These are phyloP conservation scores for Lasioglossum oenotherae DNA, from an alignment of 2,888 invertebrate genomes.

Conservation along the genomic window DNA sequence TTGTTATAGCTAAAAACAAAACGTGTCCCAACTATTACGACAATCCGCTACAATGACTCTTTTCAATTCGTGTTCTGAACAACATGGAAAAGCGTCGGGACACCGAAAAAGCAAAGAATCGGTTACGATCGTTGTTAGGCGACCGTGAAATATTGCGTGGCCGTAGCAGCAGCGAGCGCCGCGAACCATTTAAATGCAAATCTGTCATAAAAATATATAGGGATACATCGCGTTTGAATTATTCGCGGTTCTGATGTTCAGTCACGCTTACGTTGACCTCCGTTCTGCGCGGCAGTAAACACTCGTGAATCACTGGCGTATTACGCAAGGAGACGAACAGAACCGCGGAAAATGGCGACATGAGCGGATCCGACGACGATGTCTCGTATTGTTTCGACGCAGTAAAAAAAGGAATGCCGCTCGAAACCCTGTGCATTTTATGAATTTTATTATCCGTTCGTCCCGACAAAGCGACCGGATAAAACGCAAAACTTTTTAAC, in stretches of 20 bases:
- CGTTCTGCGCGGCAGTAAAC: constrained; percentile 54
- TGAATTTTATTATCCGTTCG: neutral
- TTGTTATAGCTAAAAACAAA: too few relatives aligned
- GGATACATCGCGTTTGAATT: constrained; percentile 24
- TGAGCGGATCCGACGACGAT: neutral
- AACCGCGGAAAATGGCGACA: constrained; percentile 40
- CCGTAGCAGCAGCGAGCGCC: neutral
- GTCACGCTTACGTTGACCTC: constrained; percentile 25
- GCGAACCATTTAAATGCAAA: constrained; percentile 44
- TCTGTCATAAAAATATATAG: constrained; percentile 38
- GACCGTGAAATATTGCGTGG: neutral
- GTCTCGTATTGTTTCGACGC: constrained; percentile 4
- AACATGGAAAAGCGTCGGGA: neutral
- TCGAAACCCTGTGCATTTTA: neutral
- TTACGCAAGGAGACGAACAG: constrained; percentile 54
- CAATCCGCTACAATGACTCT: too few relatives aligned
- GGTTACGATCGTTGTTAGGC: neutral
- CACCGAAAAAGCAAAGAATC: neutral
- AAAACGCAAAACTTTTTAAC: neutral
- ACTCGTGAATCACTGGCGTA: constrained; percentile 66
- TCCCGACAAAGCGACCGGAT: neutral
- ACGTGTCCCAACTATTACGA: too few relatives aligned
- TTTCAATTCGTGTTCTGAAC: too few relatives aligned
- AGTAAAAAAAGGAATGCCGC: neutral
- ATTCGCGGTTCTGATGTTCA: constrained; percentile 32